phyloP scores from a whole-genome alignment of 2,888 invertebrate genomes.

The Microdon myrmicae region DNA sequence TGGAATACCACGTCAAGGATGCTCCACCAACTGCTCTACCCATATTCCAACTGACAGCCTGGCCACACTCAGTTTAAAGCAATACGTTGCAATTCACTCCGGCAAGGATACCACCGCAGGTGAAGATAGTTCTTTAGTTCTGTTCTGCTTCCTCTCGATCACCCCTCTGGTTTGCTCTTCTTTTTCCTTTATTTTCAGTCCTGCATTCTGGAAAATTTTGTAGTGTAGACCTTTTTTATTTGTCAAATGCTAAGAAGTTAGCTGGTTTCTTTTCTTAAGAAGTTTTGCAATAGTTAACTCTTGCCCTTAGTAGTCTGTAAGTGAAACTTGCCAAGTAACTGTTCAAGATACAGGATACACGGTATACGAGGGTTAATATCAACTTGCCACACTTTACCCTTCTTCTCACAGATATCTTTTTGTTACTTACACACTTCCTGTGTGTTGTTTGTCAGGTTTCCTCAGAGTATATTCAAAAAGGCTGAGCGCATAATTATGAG shows the following conservation, averaged over 20 bases:
- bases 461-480: slow-evolving; percentile 17
- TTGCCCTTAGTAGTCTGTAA: slow-evolving; percentile 33
- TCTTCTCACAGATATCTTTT: neutral
- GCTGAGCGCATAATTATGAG: slow-evolving; percentile 34
- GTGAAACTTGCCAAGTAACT: slow-evolving; percentile 36
- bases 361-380: slow-evolving; percentile 20
- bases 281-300: slow-evolving; percentile 38
- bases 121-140: slow-evolving; percentile 24
- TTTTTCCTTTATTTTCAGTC: neutral
- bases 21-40: slow-evolving; percentile 26
- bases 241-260: slow-evolving; percentile 44
- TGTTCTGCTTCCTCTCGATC: neutral
- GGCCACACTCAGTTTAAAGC: too few species aligned
- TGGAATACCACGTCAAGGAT: slow-evolving; percentile 33
- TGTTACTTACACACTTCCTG: neutral
- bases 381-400: slow-evolving; percentile 11
- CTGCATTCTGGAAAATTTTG: too few species aligned
- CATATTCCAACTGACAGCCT: too few species aligned
- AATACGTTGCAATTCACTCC: slow-evolving; percentile 37
- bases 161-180: neutral
- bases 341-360: neutral
- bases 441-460: neutral
- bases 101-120: slow-evolving; percentile 48
- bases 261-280: slow-evolving; percentile 40
- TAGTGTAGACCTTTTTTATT: slow-evolving; percentile 16